These are phyloP conservation scores for Drosophila guanche DNA, from an alignment of 1,140 invertebrate genomes.

Conservation along the genomic window DNA sequence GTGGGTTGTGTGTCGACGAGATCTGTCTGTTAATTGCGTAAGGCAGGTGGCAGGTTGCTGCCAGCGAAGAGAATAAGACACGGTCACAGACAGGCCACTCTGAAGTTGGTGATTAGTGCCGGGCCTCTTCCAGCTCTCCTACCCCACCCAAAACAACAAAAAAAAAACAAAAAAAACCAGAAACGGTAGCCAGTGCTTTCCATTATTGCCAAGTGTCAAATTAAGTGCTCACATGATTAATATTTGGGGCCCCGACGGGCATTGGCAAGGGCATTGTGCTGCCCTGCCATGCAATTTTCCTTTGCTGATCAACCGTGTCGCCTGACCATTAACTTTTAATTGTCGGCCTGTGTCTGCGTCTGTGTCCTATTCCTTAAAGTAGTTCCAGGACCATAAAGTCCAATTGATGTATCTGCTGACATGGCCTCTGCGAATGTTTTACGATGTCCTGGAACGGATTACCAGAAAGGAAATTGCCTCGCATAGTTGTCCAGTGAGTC, in stretches of 20 bases:
- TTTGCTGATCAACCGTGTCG: conserved; percentile 75
- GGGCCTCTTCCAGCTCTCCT: conserved; percentile 21
- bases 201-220: conserved; percentile 81
- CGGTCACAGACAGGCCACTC: conserved; percentile 71
- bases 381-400: conserved; percentile 53
- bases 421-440: conserved; percentile 16
- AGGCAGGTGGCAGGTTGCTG: conserved; percentile 70
- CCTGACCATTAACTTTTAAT: conserved; percentile 75
- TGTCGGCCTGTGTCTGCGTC: conserved; percentile 31
- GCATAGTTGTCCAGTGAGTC: conserved; percentile 29
- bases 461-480: conserved; percentile 28
- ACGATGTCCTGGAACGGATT: conserved; percentile 45
- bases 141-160: background rate
- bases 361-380: conserved; percentile 27
- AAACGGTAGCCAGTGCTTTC: conserved; percentile 61
- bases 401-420: conserved; percentile 65
- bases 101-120: conserved; percentile 79
- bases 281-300: conserved; percentile 56
- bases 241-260: conserved; percentile 46
- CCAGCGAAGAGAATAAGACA: conserved; percentile 68
- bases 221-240: conserved; percentile 81
- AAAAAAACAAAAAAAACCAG: background rate
- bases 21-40: conserved; percentile 72
- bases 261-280: conserved; percentile 41
- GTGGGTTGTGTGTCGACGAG: conserved; percentile 10